A percentile compares a stretch with the other conserved stretches of the same genome.
These are phyloP conservation scores for Diprion similis DNA, from an alignment of 1,140 invertebrate genomes.

Conservation along the genomic window DNA sequence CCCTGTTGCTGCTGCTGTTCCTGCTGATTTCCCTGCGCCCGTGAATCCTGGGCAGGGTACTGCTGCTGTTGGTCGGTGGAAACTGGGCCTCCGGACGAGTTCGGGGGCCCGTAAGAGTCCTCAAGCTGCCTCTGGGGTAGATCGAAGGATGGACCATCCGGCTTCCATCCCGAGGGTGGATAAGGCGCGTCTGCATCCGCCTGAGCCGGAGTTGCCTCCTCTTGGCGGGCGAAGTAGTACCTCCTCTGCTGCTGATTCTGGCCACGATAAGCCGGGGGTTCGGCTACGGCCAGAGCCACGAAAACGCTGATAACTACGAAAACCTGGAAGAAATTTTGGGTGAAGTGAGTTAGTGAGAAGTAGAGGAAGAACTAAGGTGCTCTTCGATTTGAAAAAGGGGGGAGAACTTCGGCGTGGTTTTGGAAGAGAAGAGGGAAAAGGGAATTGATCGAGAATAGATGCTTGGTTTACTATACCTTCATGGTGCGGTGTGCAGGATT, in stretches of 20 bases:
- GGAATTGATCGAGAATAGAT: not conserved
- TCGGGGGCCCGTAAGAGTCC: not conserved
- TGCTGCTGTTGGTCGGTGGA: constrained; percentile 36
- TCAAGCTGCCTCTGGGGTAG: constrained; percentile 55
- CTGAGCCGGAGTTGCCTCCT: constrained; percentile 35
- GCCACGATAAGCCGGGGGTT: constrained; percentile 46
- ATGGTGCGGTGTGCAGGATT: constrained; percentile 40
- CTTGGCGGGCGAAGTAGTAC: constrained; percentile 50
- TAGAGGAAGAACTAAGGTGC: constrained; percentile 11
- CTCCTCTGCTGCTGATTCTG: constrained; percentile 40
- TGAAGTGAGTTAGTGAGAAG: not conserved
- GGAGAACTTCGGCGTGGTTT: no score
- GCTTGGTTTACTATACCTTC: constrained; percentile 47
- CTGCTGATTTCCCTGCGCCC: constrained; percentile 19
- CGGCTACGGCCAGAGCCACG: constrained; percentile 43
- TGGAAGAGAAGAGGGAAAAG: not conserved
- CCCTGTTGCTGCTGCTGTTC: constrained; percentile 30
- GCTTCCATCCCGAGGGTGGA: constrained; percentile 63
- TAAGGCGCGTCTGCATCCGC: constrained; percentile 56
- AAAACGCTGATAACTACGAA: constrained; percentile 42
- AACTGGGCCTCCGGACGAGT: constrained; percentile 30
- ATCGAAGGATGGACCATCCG: constrained; percentile 64
- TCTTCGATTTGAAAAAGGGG: no score
- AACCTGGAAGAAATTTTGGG: constrained; percentile 35
- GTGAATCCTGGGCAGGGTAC: constrained; percentile 40